Conservation (phyloP, 2,797 vertebrate genomes). For the Epinephelus awoara region DNA sequence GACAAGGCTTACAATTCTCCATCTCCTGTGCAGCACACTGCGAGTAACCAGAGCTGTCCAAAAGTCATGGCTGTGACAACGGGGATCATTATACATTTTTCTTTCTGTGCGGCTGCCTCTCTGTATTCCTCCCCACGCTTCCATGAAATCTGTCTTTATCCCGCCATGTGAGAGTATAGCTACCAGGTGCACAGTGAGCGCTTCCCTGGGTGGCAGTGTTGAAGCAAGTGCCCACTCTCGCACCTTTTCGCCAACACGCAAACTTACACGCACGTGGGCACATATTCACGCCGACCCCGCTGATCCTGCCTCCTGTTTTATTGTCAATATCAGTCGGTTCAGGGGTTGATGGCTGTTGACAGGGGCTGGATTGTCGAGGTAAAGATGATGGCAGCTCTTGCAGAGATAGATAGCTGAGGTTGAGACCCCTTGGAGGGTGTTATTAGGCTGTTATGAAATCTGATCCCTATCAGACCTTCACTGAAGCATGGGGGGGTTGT, state of each 20-base stretch:
- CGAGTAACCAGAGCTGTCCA: slow-evolving; percentile 73
- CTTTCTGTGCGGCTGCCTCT: slow-evolving; percentile 60
- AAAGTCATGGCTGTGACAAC: slow-evolving; percentile 76
- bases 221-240: slow-evolving; percentile 53
- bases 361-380: slow-evolving; percentile 71
- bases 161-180: slow-evolving; percentile 42
- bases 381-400: slow-evolving; percentile 77
- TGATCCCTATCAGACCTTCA: slow-evolving; percentile 72
- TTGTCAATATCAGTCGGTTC: slow-evolving; percentile 78
- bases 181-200: slow-evolving; percentile 53
- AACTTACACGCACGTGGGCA: slow-evolving; percentile 57
- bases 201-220: slow-evolving; percentile 40
- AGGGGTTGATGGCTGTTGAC: slow-evolving; percentile 75
- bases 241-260: slow-evolving; percentile 50
- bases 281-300: slow-evolving; percentile 49
- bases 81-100: slow-evolving; percentile 75
- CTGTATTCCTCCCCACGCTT: slow-evolving; percentile 72
- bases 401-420: slow-evolving; percentile 76
- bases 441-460: slow-evolving; percentile 80
- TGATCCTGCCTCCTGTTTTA: slow-evolving; percentile 75
- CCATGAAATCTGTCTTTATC: slow-evolving; percentile 68
- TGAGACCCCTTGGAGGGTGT: slow-evolving; percentile 75
- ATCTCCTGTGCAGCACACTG: slow-evolving; percentile 61
- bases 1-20: slow-evolving; percentile 71
- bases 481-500: slow-evolving; percentile 49